Conservation (phyloP, 1,140 invertebrate species). For the Drosophila watanabei region DNA sequence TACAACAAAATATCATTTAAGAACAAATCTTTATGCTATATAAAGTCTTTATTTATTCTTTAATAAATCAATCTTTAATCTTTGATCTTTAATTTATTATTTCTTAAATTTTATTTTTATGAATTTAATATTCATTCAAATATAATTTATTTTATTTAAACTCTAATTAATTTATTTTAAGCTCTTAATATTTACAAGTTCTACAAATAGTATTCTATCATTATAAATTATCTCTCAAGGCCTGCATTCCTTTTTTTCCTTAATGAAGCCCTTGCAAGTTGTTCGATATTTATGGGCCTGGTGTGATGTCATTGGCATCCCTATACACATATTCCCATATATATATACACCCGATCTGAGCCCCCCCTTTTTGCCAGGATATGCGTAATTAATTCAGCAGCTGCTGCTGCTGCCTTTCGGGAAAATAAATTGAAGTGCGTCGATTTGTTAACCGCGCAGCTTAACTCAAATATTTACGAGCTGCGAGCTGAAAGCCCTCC, state of each 20-base stretch:
- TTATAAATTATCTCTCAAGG: neutral
- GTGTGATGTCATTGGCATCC: slow-evolving; percentile 66
- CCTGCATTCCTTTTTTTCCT: neutral
- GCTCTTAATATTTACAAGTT: neutral
- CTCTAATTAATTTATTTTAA: neutral
- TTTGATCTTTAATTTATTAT: too few relatives aligned
- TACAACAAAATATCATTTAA: too few relatives aligned
- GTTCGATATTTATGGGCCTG: slow-evolving; percentile 27
- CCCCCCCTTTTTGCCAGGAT: slow-evolving; percentile 6
- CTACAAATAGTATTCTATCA: neutral
- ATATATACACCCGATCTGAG: neutral
- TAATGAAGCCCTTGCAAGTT: slow-evolving; percentile 4
- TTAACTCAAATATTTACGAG: slow-evolving; percentile 78
- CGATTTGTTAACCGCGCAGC: slow-evolving; percentile 75
- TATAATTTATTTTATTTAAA: neutral
- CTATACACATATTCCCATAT: too few relatives aligned
- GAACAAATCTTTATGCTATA: too few relatives aligned
- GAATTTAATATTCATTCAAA: neutral
- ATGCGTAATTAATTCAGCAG: slow-evolving; percentile 68
- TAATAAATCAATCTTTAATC: neutral
- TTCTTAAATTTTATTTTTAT: too few relatives aligned
- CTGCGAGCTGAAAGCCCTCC: slow-evolving; percentile 26
- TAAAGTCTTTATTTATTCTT: too few relatives aligned
- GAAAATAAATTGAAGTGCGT: slow-evolving; percentile 76
- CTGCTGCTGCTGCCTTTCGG: neutral